A percentile compares a stretch with the other conserved stretches of the same genome.
Conservation (phyloP, 2,113 vertebrate species). For the Heterotis niloticus region DNA sequence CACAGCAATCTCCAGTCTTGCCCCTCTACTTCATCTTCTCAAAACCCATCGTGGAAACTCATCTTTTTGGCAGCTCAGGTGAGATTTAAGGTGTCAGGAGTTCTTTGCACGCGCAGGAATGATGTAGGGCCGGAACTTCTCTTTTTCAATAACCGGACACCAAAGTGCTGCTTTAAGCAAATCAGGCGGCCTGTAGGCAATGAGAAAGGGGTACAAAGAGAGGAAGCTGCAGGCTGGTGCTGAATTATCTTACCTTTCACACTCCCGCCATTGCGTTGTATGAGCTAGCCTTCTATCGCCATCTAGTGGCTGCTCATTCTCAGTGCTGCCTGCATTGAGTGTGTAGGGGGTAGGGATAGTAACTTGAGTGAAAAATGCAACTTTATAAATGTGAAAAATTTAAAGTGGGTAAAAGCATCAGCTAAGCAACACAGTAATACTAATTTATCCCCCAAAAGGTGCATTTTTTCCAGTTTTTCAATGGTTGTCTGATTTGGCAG, state of each 20-base stretch:
- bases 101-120: neutral
- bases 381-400: too few species aligned
- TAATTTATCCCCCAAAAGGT: too few species aligned
- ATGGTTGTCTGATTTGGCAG: too few species aligned
- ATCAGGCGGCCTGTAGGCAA: neutral
- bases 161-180: constrained; percentile 7
- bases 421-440: too few species aligned
- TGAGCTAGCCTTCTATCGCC: constrained; percentile 1
- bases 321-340: neutral
- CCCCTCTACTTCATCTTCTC: neutral
- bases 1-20: too few species aligned
- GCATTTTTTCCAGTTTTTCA: too few species aligned
- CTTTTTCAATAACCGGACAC: neutral
- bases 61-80: neutral
- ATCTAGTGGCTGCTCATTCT: neutral
- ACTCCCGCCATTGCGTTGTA: neutral
- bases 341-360: too few species aligned
- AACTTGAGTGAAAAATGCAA: too few species aligned
- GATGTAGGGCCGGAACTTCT: neutral
- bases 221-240: neutral
- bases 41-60: constrained; percentile 1
- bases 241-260: neutral
- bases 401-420: too few species aligned
- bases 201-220: neutral
- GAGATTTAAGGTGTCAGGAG: neutral